A percentile compares a stretch with the other conserved stretches of the same genome.
Conservation (phyloP, 1,140 invertebrate genomes). For the Phocides pigmalion region DNA sequence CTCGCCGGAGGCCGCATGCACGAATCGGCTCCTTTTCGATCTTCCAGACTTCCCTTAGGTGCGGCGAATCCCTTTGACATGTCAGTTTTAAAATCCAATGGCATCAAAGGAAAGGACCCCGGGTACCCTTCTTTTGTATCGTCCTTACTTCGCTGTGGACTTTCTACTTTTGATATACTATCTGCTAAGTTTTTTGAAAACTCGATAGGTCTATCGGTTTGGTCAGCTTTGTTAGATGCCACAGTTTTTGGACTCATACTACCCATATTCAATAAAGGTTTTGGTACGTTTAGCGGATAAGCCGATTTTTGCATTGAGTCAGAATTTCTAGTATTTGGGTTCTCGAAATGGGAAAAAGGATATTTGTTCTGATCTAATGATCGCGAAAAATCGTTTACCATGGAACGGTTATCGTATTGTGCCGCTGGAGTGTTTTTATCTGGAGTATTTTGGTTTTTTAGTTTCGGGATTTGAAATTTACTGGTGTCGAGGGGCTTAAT, state of each 20-base stretch:
- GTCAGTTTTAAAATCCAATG: constrained; percentile 76
- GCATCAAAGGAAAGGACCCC: constrained; percentile 65
- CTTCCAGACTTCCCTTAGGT: constrained; percentile 70
- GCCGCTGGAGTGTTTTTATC: constrained; percentile 72
- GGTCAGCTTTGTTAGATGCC: constrained; percentile 55
- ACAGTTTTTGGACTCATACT: constrained; percentile 72
- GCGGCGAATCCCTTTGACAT: constrained; percentile 74
- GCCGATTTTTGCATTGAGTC: constrained; percentile 69
- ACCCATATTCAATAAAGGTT: constrained; percentile 73
- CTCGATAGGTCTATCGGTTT: constrained; percentile 58
- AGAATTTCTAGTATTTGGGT: constrained; percentile 54
- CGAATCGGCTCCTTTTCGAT: constrained; percentile 72
- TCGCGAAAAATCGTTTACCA: constrained; percentile 73
- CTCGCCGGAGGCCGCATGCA: constrained; percentile 78
- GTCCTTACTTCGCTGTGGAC: constrained; percentile 68
- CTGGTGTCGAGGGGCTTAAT: constrained; percentile 91
- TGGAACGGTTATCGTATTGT: constrained; percentile 73
- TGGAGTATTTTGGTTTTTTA: constrained; percentile 81
- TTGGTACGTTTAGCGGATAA: constrained; percentile 75
- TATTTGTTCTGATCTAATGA: constrained; percentile 72
- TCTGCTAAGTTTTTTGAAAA: constrained; percentile 70
- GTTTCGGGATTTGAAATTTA: constrained; percentile 94
- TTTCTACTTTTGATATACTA: constrained; percentile 68
- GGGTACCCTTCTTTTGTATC: constrained; percentile 67
- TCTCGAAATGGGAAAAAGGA: constrained; percentile 71